Base-by-base conservation (phyloP, 2,113 vertebrate genomes). In the Aptenodytes forsteri region DNA sequence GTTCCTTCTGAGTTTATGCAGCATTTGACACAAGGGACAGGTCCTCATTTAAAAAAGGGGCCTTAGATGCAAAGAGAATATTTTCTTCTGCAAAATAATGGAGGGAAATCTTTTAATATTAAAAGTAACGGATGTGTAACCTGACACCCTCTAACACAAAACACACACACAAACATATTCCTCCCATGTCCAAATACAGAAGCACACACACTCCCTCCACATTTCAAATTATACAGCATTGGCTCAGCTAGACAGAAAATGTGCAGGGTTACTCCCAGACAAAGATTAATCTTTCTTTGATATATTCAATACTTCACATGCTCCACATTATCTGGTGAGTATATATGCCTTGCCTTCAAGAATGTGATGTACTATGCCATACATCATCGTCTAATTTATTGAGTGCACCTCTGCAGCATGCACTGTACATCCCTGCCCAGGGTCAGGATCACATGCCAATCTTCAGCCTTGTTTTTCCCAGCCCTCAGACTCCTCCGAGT, bases 201-300 rank as follows among this genome's bases (percentile, higher is more conserved):
- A 7, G 9, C 50, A 47, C 18, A 80, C 61, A 42, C 38, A 27
- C 11, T 62, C 42, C 46, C 29, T 64, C 49, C 56, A 14, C 26
- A 25, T 62, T 91, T 90, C 91, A 90, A 90, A 93, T 96, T 95
- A 86, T 30, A 83, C 30, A 83, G 82, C 82, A 93, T 29, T 91
- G 87, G 83, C 84, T 91, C 87, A 86, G 75, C 84, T 16, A 93
- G 93, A 94, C 75, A 94, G 91, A 94, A 83, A 93, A 83, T 12
- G 84, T 40, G 62, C 93, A 91, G 67, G 55, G 91, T 83, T 88
- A 83, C 84, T 95, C 64, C 70, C 87, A 96, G 89, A 95, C 81
- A 59, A 93, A 96, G 96, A 97, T 97, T 97, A 96, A 96, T 96
- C 93, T 96, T 54, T 82, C 91, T 86, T 96, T 96, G 91, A 97